Evolutionary conservation across 2,797 vertebrate species (phyloP).

Genomic region (Emydoidea blandingii): DNA sequence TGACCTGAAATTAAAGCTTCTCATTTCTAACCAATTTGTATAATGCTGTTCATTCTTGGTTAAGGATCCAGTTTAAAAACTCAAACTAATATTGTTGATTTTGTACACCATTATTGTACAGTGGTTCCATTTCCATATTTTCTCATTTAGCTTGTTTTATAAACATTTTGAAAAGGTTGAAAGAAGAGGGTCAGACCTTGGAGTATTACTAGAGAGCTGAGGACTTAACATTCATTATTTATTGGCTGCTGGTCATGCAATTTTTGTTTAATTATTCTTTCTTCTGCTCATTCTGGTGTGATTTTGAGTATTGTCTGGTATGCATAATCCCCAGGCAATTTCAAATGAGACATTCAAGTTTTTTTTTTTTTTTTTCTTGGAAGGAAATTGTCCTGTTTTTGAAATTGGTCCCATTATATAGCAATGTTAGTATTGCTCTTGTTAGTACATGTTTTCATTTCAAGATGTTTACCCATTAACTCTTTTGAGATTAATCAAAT

Average conservation of each 20-base stretch:
- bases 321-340: conserved; percentile 9
- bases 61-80: conserved; percentile 18
- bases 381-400: not conserved
- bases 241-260: not conserved
- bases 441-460: conserved; percentile 43
- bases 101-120: not conserved
- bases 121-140: not conserved
- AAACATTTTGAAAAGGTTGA: not conserved
- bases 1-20: not conserved
- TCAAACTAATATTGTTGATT: not conserved
- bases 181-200: not conserved
- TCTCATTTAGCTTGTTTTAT: not conserved
- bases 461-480: conserved; percentile 39
- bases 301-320: conserved; percentile 24
- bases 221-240: not conserved
- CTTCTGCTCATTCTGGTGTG: conserved; percentile 34
- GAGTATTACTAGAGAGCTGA: not conserved
- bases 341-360: conserved; percentile 17
- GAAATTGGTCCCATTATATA: conserved; percentile 26
- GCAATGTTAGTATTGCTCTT: not conserved
- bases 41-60: not conserved
- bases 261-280: conserved; percentile 14
- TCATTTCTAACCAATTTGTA: not conserved
- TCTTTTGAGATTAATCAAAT: conserved; percentile 47
- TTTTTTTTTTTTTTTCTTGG: conserved; percentile 14